phyloP scores from a whole-genome alignment of 2,888 invertebrate genomes.

The Neoascia interrupta region DNA sequence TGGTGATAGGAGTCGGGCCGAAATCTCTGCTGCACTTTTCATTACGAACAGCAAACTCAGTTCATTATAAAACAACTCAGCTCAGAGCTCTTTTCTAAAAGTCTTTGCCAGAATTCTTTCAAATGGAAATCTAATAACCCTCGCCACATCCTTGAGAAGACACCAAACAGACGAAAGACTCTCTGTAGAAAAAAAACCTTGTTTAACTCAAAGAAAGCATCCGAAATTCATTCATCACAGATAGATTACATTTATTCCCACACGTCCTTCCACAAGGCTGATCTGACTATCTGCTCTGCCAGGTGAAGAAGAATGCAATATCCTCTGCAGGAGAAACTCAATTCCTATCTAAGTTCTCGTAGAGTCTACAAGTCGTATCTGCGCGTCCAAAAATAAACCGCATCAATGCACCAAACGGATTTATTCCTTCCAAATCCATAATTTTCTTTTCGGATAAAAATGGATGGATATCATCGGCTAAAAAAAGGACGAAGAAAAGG shows the following conservation, averaged over 20 bases:
- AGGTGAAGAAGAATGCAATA: slow-evolving; percentile 25
- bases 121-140: slow-evolving; percentile 43
- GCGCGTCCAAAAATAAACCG: slow-evolving; percentile 44
- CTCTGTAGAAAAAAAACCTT: background rate
- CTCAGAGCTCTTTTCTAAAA: background rate
- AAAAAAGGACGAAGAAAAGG: background rate
- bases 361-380: slow-evolving; percentile 15
- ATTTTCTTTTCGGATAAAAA: slow-evolving; percentile 61
- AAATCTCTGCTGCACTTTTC: too few relatives aligned
- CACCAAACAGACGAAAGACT: too few relatives aligned
- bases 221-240: slow-evolving; percentile 49
- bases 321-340: slow-evolving; percentile 23
- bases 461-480: slow-evolving; percentile 45
- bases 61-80: too few relatives aligned
- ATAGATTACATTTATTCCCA: slow-evolving; percentile 55
- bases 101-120: background rate
- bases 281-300: background rate
- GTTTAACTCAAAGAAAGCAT: slow-evolving; percentile 10
- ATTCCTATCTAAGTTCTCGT: slow-evolving; percentile 10
- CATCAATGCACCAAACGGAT: slow-evolving; percentile 57
- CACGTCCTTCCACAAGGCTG: slow-evolving; percentile 33
- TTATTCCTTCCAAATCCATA: slow-evolving; percentile 64
- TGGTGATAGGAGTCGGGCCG: too few relatives aligned
- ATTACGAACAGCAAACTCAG: too few relatives aligned
- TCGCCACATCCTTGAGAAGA: slow-evolving; percentile 7